Conservation (phyloP, 2,888 invertebrate genomes). For the Vannuccia rotundouncinata region DNA sequence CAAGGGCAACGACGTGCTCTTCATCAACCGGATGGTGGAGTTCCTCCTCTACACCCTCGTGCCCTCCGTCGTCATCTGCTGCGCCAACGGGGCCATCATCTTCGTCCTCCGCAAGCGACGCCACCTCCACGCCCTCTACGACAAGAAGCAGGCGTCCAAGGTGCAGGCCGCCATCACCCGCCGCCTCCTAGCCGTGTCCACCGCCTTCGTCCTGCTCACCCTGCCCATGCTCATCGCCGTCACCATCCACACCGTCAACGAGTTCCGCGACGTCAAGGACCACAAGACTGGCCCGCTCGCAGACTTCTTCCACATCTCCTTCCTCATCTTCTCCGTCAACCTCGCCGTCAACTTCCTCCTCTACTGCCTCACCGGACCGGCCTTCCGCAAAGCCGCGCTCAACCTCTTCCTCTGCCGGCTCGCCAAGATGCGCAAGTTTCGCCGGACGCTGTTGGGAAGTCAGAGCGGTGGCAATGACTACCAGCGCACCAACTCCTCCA, state of each 20-base stretch:
- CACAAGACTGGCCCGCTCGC: background rate
- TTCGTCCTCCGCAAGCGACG: background rate
- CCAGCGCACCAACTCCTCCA: too few species aligned
- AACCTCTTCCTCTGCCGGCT: slow-evolving; percentile 28
- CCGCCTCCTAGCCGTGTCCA: slow-evolving; percentile 18
- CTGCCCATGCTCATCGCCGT: slow-evolving; percentile 24
- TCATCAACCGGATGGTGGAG: slow-evolving; percentile 20
- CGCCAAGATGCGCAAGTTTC: background rate
- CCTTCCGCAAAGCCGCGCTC: slow-evolving; percentile 30
- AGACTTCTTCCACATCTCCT: slow-evolving; percentile 19
- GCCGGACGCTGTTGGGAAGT: too few species aligned
- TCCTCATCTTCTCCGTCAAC: slow-evolving; percentile 32
- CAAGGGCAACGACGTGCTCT: background rate
- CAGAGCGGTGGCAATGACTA: too few species aligned
- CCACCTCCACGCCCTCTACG: background rate
- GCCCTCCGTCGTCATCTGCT: slow-evolving; percentile 17
- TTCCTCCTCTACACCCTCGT: background rate
- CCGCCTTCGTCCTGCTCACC: slow-evolving; percentile 37
- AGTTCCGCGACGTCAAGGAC: background rate
- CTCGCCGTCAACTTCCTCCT: slow-evolving; percentile 34
- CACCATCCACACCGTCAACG: slow-evolving; percentile 18
- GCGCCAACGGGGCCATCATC: slow-evolving; percentile 17
- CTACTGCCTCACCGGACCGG: slow-evolving; percentile 33
- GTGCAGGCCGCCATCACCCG: slow-evolving; percentile 22
- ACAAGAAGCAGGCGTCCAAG: background rate